Percentiles rank a stretch among this genome's conserved stretches.
phyloP scores from a whole-genome alignment of 2,888 invertebrate species.

The Epirrhoe alternata region DNA sequence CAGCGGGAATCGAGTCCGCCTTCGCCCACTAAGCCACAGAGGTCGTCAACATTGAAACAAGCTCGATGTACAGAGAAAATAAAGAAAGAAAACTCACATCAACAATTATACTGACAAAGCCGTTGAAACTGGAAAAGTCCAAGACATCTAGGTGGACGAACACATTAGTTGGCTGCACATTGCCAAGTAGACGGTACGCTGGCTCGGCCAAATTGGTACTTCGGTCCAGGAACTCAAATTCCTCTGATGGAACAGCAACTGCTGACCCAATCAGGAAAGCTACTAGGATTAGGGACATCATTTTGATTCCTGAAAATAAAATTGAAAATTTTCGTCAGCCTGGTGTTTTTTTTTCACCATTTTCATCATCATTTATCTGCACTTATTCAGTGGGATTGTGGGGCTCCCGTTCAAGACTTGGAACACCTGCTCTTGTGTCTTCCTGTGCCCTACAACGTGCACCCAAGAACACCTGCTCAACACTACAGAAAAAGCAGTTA shows the following conservation, averaged over 20 bases:
- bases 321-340: neutral
- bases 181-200: constrained; percentile 64
- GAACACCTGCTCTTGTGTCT: no score
- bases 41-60: no score
- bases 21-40: no score
- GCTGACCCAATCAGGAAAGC: constrained; percentile 59
- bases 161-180: constrained; percentile 62
- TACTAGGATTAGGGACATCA: constrained; percentile 57
- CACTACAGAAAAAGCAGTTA: no score
- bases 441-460: no score
- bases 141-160: constrained; percentile 70
- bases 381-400: no score
- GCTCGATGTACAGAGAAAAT: no score
- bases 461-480: no score
- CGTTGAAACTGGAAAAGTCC: constrained; percentile 60
- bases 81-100: constrained; percentile 59
- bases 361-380: no score
- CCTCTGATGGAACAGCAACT: constrained; percentile 58
- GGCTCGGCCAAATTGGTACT: constrained; percentile 66
- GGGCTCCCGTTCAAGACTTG: no score
- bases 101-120: constrained; percentile 58
- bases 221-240: constrained; percentile 63
- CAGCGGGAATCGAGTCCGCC: no score
- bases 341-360: no score
- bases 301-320: constrained; percentile 59